These are phyloP conservation scores for Porphyrio hochstetteri DNA, from an alignment of 2,113 vertebrate species.

Conservation along the genomic window DNA sequence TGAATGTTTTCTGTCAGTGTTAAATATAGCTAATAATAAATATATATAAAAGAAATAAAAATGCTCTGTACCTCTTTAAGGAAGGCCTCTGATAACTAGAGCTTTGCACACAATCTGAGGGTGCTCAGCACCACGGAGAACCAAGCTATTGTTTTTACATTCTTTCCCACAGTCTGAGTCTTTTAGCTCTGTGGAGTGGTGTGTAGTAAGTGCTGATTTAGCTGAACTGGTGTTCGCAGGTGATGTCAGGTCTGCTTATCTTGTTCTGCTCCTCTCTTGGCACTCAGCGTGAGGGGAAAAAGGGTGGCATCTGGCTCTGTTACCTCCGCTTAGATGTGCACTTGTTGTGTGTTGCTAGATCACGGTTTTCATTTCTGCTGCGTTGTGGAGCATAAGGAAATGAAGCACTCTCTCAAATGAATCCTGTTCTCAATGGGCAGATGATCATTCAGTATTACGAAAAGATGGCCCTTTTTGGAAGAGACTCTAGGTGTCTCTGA, in stretches of 20 bases:
- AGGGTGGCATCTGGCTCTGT: not conserved
- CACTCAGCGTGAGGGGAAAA: rapidly evolving
- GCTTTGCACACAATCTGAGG: not conserved
- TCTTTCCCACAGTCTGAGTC: not conserved
- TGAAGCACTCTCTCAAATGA: not conserved
- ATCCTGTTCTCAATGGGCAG: not conserved
- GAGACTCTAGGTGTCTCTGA: not conserved
- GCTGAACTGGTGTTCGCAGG: not conserved
- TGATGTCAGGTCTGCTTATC: rapidly evolving
- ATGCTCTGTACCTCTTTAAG: not conserved
- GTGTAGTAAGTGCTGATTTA: not conserved
- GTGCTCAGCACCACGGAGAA: not conserved
- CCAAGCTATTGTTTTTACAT: not conserved
- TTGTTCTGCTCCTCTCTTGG: not conserved
- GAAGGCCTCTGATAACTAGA: not conserved
- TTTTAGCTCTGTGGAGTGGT: not conserved
- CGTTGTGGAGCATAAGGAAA: not conserved
- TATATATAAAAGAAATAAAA: too few species aligned
- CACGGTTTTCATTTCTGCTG: not conserved
- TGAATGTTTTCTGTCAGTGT: not conserved
- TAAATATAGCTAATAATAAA: not conserved
- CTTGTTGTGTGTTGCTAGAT: not conserved
- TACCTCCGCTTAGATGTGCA: rapidly evolving
- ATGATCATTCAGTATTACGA: not conserved
- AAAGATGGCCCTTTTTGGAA: not conserved